These are phyloP conservation scores for Henricia sp. DNA, from an alignment of 53 echinoderm and acorn worm species.

Conservation along the genomic window DNA sequence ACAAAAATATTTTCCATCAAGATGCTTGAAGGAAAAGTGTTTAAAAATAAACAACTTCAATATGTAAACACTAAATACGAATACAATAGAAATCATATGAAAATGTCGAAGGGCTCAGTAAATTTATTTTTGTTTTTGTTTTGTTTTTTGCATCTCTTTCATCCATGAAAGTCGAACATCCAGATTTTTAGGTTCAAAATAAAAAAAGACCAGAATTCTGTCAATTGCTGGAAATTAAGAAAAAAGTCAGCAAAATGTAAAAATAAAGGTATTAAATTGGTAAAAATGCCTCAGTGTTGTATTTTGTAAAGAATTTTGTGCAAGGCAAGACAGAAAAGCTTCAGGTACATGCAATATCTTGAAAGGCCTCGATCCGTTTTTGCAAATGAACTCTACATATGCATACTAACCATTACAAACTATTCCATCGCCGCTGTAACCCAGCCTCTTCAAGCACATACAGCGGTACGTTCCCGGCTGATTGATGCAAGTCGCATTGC, in stretches of 20 bases:
- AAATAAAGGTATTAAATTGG: too few species aligned
- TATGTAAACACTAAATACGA: too few species aligned
- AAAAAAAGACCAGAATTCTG: too few species aligned
- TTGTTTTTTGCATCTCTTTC: too few species aligned
- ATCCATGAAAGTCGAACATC: too few species aligned
- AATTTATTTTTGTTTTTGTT: background rate
- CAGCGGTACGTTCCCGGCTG: conserved; percentile 58
- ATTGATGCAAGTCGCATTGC: conserved; percentile 68
- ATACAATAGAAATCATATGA: too few species aligned
- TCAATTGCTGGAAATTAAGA: too few species aligned
- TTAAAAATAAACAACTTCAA: too few species aligned
- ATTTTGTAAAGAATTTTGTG: background rate
- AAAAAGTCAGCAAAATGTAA: too few species aligned
- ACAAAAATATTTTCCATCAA: too few species aligned
- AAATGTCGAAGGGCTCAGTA: background rate
- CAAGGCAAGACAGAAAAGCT: background rate
- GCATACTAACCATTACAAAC: conserved; percentile 55
- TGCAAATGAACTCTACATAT: background rate
- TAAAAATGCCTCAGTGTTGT: background rate
- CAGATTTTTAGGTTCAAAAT: too few species aligned
- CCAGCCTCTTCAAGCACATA: conserved; percentile 37
- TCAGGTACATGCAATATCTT: background rate
- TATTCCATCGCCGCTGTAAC: conserved; percentile 59
- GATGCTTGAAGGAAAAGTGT: too few species aligned
- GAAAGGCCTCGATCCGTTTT: background rate